A percentile compares a stretch with the other conserved stretches of the same genome.
phyloP scores from a whole-genome alignment of 1,140 invertebrate species.

The Brachionus koreanus region DNA sequence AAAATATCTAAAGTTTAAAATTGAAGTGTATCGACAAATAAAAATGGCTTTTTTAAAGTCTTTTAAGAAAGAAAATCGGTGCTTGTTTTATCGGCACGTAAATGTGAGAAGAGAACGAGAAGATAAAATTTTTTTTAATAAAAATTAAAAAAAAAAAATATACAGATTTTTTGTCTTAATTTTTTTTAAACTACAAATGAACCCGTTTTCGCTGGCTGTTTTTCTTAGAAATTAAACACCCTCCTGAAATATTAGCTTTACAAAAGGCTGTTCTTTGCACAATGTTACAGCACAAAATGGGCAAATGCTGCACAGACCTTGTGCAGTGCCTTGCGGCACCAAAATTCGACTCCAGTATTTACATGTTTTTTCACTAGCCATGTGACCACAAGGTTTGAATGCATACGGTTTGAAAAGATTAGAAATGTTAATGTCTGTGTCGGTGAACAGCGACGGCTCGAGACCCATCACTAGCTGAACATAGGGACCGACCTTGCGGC shows the following conservation, averaged over 20 bases:
- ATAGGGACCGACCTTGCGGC: constrained; percentile 68
- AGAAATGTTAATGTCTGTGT: neutral
- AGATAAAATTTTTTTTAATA: neutral
- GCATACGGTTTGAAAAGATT: constrained; percentile 67
- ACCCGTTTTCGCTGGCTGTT: neutral
- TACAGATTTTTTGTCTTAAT: neutral
- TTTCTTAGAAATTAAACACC: neutral
- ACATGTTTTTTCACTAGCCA: constrained; percentile 94
- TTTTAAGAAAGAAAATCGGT: neutral
- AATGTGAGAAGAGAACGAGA: neutral
- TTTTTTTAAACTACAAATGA: neutral
- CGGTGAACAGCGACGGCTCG: constrained; percentile 92
- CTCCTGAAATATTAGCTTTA: constrained; percentile 96
- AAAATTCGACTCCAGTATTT: constrained; percentile 66
- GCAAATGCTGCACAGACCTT: constrained; percentile 94
- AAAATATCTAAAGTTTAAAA: neutral
- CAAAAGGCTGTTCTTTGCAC: constrained; percentile 76
- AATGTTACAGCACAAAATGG: constrained; percentile 95
- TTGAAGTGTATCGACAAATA: neutral
- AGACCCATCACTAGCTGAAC: constrained; percentile 83
- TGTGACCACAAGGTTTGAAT: constrained; percentile 98
- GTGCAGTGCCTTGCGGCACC: constrained; percentile 67
- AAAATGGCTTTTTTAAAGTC: neutral
- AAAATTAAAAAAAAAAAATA: neutral
- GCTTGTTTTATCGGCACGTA: neutral